Percentiles rank a stretch among this genome's conserved stretches.
phyloP scores from a whole-genome alignment of 2,113 vertebrate genomes.

The Microcebus lehilahytsara region DNA sequence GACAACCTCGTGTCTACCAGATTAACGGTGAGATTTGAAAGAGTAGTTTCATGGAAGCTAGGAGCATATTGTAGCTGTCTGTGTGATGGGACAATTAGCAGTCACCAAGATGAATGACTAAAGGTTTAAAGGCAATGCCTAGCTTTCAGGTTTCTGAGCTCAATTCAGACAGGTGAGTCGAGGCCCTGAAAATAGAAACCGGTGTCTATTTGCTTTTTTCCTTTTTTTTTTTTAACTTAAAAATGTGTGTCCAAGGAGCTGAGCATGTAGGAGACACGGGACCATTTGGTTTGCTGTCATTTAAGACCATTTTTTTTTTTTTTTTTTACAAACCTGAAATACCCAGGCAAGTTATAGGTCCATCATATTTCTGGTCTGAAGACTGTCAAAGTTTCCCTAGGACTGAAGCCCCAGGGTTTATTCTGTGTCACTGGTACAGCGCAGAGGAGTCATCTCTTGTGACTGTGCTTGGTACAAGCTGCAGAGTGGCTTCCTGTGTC shows the following conservation, averaged over 20 bases:
- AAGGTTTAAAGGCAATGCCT: conserved; percentile 63
- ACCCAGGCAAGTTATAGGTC: neutral
- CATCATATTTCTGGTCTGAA: conserved; percentile 12
- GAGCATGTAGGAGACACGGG: neutral
- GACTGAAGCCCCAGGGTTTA: neutral
- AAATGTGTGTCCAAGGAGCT: neutral
- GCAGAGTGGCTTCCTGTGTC: neutral
- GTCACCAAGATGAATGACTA: conserved; percentile 35
- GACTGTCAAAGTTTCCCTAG: neutral
- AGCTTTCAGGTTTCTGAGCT: conserved; percentile 66
- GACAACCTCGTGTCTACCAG: neutral
- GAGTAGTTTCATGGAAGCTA: neutral
- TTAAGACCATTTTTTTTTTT: conserved; percentile 13
- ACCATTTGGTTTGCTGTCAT: conserved; percentile 32
- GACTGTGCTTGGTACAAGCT: neutral
- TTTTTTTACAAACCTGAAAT: conserved; percentile 45
- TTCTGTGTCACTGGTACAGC: neutral
- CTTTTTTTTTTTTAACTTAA: conserved; percentile 42
- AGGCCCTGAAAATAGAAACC: conserved; percentile 50
- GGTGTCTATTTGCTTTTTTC: conserved; percentile 37
- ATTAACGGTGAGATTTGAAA: neutral
- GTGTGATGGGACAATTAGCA: neutral
- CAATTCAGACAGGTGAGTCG: conserved; percentile 67
- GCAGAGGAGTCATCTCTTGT: neutral
- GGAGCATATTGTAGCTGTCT: neutral